These are phyloP conservation scores for Dryobota labecula DNA, from an alignment of 2,888 invertebrate genomes.

Conservation along the genomic window DNA sequence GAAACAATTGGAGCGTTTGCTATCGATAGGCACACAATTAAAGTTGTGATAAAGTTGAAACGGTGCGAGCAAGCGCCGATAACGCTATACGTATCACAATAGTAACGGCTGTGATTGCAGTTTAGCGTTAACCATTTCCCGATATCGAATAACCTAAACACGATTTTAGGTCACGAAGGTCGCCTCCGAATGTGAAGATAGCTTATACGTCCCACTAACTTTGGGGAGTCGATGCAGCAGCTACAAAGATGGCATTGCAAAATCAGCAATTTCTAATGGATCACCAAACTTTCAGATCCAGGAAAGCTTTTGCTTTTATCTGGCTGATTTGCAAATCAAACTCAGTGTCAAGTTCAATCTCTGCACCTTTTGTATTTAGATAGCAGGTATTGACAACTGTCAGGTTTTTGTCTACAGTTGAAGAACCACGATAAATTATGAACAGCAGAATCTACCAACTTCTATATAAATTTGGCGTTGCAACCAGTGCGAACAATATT, in stretches of 20 bases:
- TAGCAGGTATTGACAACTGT: background rate
- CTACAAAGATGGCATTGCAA: background rate
- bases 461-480: background rate
- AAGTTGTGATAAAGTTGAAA: conserved; percentile 51
- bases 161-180: conserved; percentile 19
- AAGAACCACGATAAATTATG: background rate
- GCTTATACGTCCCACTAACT: background rate
- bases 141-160: conserved; percentile 27
- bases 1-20: conserved; percentile 53
- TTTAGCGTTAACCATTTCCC: conserved; percentile 24
- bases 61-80: conserved; percentile 35
- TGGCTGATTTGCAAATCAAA: background rate
- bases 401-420: background rate
- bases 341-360: background rate
- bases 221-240: background rate
- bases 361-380: background rate
- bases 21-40: conserved; percentile 56
- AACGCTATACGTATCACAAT: conserved; percentile 15
- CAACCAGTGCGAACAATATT: background rate
- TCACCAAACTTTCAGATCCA: background rate
- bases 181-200: background rate
- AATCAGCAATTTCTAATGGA: background rate
- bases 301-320: background rate
- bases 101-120: conserved; percentile 10
- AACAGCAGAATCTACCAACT: background rate